Percentiles rank a stretch among this genome's conserved stretches.
phyloP scores from a whole-genome alignment of 2,113 vertebrate genomes.

The Calyptommatus sinebrachiatus region DNA sequence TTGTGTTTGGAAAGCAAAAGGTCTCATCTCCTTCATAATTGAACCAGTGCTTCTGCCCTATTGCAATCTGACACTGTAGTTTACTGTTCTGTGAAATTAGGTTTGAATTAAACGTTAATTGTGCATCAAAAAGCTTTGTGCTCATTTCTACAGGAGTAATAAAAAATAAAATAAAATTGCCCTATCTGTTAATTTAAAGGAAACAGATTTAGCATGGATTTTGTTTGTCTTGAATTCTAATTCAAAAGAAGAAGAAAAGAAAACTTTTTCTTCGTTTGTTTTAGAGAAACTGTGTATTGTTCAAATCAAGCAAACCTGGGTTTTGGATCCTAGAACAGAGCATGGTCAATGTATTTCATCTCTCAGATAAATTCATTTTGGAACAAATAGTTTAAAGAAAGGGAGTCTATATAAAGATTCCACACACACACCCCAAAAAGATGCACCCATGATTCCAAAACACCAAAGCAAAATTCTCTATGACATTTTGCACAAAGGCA shows the following conservation, averaged over 20 bases:
- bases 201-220: slow-evolving; percentile 30
- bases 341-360: too few relatives aligned
- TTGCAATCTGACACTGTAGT: slow-evolving; percentile 53
- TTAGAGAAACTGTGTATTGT: slow-evolving; percentile 12
- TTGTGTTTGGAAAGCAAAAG: slow-evolving; percentile 52
- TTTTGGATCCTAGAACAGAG: slow-evolving; percentile 58
- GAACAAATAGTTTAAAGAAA: slow-evolving; percentile 17
- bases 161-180: slow-evolving; percentile 10
- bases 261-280: not conserved
- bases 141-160: slow-evolving; percentile 4
- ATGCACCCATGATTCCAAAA: too few relatives aligned
- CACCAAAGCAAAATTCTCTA: too few relatives aligned
- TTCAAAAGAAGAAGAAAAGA: slow-evolving; percentile 56
- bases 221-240: slow-evolving; percentile 43
- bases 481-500: too few relatives aligned
- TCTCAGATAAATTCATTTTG: slow-evolving; percentile 49
- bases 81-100: slow-evolving; percentile 69
- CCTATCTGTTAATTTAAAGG: slow-evolving; percentile 52
- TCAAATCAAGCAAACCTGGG: slow-evolving; percentile 54
- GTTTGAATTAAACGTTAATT: slow-evolving; percentile 65
- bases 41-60: slow-evolving; percentile 57
- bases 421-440: too few relatives aligned
- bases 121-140: slow-evolving; percentile 60
- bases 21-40: slow-evolving; percentile 59
- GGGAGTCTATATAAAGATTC: not conserved